These are phyloP conservation scores for Crypturellus undulatus DNA, from an alignment of 2,113 vertebrate species.

Conservation along the genomic window DNA sequence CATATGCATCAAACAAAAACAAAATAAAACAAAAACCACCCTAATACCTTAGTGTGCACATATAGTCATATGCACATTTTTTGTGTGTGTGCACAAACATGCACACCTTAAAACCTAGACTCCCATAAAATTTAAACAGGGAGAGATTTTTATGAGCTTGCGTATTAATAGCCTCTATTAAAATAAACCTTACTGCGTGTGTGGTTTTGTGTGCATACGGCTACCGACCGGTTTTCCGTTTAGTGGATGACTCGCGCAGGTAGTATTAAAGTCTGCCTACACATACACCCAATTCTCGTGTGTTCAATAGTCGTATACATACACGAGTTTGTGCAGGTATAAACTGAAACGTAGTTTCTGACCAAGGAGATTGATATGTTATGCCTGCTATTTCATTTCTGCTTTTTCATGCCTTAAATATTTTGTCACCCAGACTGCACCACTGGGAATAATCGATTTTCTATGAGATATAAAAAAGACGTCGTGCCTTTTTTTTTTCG, in stretches of 20 bases:
- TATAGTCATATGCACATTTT: neutral
- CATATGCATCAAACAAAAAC: too few species aligned
- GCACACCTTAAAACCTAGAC: neutral
- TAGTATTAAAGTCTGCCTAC: neutral
- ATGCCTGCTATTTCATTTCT: neutral
- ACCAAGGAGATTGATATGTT: neutral
- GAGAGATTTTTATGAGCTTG: conserved; percentile 35
- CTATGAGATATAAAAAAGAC: conserved; percentile 12
- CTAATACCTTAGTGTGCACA: too few species aligned
- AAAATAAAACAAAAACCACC: too few species aligned
- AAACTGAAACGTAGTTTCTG: neutral
- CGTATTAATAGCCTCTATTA: conserved; percentile 49
- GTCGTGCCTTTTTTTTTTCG: neutral
- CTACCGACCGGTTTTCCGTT: neutral
- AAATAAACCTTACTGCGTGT: conserved; percentile 45
- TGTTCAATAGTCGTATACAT: neutral
- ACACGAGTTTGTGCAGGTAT: neutral
- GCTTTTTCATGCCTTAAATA: neutral
- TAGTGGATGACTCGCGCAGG: neutral
- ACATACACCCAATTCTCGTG: neutral
- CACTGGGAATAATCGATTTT: conserved; percentile 60
- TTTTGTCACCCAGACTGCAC: neutral
- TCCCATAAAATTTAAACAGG: conserved; percentile 43
- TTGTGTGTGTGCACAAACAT: neutral
- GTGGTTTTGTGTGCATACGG: conserved; percentile 14